phyloP scores from a whole-genome alignment of 2,888 invertebrate species.

The Cheilosia pagana region DNA sequence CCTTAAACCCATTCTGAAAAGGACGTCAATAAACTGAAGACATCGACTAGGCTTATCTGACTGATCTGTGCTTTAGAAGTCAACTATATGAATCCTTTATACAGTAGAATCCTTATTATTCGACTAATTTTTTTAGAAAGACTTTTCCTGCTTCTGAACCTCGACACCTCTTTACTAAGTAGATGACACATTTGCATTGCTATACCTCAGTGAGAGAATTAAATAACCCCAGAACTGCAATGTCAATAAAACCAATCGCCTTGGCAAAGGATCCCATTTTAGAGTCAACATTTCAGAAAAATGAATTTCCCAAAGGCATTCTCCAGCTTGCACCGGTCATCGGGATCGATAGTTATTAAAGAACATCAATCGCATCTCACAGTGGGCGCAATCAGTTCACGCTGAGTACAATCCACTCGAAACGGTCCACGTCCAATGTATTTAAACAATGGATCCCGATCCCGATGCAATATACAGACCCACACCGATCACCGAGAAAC shows the following conservation, averaged over 20 bases:
- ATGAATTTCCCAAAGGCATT: neutral
- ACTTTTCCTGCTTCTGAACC: no score
- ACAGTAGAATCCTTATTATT: no score
- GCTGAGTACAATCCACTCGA: slow-evolving; percentile 58
- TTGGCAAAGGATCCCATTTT: neutral
- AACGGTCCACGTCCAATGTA: slow-evolving; percentile 44
- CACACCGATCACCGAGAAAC: slow-evolving; percentile 25
- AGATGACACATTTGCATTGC: no score
- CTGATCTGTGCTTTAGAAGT: no score
- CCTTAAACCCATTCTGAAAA: no score
- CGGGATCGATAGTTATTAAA: slow-evolving; percentile 55
- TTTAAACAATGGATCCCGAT: slow-evolving; percentile 61
- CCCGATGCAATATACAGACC: no score
- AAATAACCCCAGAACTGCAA: neutral
- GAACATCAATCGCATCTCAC: slow-evolving; percentile 71
- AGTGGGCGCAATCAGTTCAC: slow-evolving; percentile 66
- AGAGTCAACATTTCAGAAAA: neutral
- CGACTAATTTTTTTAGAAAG: no score
- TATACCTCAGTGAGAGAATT: no score
- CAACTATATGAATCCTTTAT: no score
- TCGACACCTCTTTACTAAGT: no score
- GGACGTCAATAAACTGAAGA: no score
- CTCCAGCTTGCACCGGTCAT: slow-evolving; percentile 2
- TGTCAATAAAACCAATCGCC: neutral
- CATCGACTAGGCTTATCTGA: no score